Conservation (phyloP, 92 coral and sea anemone genomes). For the Muricea muricata region DNA sequence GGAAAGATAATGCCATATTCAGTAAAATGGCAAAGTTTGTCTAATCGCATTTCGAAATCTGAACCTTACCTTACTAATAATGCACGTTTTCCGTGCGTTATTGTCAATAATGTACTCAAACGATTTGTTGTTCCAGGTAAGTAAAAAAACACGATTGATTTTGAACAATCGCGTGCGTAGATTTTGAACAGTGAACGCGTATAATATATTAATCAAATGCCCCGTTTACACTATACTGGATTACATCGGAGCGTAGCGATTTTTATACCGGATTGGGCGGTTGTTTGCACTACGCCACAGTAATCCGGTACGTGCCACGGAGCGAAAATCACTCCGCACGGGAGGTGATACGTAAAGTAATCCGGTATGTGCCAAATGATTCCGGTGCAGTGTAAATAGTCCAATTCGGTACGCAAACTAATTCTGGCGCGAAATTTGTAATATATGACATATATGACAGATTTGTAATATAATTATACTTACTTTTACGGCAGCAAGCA, state of each 20-base stretch:
- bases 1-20: too few species aligned
- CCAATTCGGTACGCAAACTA: constrained; percentile 33
- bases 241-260: too few species aligned
- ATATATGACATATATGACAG: neutral
- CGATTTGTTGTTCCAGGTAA: too few species aligned
- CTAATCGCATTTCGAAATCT: too few species aligned
- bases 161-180: too few species aligned
- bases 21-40: too few species aligned
- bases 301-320: constrained; percentile 47
- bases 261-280: constrained; percentile 49
- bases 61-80: too few species aligned
- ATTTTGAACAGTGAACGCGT: too few species aligned
- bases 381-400: constrained; percentile 42
- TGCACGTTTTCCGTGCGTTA: too few species aligned
- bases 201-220: too few species aligned
- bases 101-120: too few species aligned
- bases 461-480: constrained; percentile 8
- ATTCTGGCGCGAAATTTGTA: constrained; percentile 35
- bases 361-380: constrained; percentile 49
- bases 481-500: constrained; percentile 10
- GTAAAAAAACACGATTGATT: too few species aligned
- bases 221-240: constrained; percentile 53
- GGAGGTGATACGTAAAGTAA: constrained; percentile 59
- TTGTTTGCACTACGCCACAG: constrained; percentile 41
- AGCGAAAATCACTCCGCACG: constrained; percentile 46